Percentiles rank a stretch among this genome's conserved stretches.
Conservation (phyloP, 2,797 vertebrate genomes). For the Hemitrygon akajei region DNA sequence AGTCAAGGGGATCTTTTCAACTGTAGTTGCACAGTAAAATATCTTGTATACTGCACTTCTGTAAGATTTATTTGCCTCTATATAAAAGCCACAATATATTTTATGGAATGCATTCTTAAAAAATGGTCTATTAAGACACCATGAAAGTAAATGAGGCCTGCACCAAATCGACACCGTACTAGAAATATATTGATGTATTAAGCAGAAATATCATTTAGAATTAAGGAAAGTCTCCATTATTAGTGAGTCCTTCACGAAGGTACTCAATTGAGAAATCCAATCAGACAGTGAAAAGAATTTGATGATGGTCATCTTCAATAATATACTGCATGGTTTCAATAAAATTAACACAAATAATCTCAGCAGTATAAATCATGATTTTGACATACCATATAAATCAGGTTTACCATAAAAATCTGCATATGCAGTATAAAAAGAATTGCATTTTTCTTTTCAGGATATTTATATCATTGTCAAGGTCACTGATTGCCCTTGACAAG, state of each 20-base stretch:
- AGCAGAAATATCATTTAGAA: background rate
- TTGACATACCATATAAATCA: background rate
- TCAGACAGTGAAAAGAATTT: background rate
- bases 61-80: background rate
- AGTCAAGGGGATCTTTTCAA: background rate
- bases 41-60: background rate
- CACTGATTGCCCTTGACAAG: too few relatives aligned
- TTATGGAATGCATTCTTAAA: background rate
- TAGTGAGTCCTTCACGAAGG: background rate
- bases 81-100: too few relatives aligned
- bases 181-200: background rate
- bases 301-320: background rate
- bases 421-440: background rate
- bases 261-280: background rate
- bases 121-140: background rate
- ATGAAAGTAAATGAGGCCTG: background rate
- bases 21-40: background rate
- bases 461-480: too few relatives aligned
- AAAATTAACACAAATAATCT: background rate
- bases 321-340: background rate
- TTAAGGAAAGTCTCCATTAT: background rate
- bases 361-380: background rate
- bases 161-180: background rate
- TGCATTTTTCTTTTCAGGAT: too few relatives aligned
- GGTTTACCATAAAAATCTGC: background rate